phyloP scores from a whole-genome alignment of 2,888 invertebrate species.

The Thalpophila matura region DNA sequence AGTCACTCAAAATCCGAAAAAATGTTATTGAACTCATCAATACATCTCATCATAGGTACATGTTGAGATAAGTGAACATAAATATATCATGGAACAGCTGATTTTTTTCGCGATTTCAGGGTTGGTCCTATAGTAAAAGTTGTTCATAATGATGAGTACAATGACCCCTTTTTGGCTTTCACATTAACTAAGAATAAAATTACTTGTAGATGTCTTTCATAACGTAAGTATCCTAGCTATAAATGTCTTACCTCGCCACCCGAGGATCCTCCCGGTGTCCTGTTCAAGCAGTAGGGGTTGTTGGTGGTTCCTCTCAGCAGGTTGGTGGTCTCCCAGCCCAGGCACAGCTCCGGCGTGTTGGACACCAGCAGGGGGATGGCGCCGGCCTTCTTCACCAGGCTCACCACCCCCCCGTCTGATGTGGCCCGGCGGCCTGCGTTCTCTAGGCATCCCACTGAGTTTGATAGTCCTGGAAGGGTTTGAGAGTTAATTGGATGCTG shows the following conservation, averaged over 20 bases:
- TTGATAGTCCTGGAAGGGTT: constrained; percentile 92
- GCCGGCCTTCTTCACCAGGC: constrained; percentile 92
- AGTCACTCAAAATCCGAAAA: too few species aligned
- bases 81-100: too few species aligned
- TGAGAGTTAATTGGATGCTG: too few species aligned
- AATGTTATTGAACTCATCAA: too few species aligned
- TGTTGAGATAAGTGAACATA: too few species aligned
- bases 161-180: too few species aligned
- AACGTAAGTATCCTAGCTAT: not conserved
- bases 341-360: constrained; percentile 96
- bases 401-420: constrained; percentile 93
- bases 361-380: constrained; percentile 95
- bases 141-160: too few species aligned
- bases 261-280: constrained; percentile 96
- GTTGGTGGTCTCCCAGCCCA: constrained; percentile 96
- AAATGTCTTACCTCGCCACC: constrained; percentile 94
- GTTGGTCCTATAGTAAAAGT: too few species aligned
- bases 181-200: too few species aligned
- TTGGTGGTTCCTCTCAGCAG: constrained; percentile 94
- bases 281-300: constrained; percentile 95
- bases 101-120: too few species aligned
- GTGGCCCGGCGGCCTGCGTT: constrained; percentile 87
- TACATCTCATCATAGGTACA: too few species aligned
- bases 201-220: not conserved
- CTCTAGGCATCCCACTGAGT: constrained; percentile 92